Evolutionary conservation across 2,113 vertebrate species (phyloP).

Genomic region (Anhinga rufa): DNA sequence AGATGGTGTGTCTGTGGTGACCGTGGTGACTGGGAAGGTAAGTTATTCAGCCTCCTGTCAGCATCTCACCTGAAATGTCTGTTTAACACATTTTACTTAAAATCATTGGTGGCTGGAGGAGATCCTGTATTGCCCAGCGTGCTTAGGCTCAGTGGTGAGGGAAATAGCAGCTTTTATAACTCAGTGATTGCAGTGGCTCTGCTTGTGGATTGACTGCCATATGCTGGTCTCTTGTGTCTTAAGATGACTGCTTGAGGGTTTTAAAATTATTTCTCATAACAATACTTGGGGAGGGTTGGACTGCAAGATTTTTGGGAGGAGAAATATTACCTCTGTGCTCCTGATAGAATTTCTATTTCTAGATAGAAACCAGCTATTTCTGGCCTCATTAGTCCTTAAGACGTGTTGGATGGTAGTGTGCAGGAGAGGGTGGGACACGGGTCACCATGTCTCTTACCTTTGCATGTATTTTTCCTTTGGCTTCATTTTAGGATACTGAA

Average conservation of each 20-base stretch:
- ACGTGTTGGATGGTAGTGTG: background rate
- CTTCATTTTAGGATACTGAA: conserved; percentile 75
- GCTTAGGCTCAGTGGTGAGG: background rate
- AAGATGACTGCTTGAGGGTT: background rate
- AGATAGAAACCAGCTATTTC: background rate
- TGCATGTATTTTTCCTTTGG: background rate
- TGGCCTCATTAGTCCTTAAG: background rate
- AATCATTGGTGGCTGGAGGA: background rate
- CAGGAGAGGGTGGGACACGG: background rate
- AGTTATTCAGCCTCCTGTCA: conserved; percentile 12
- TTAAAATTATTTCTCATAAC: background rate
- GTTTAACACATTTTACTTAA: background rate
- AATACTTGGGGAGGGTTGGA: background rate
- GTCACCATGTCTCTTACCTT: background rate
- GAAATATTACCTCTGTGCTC: background rate
- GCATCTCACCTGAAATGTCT: background rate
- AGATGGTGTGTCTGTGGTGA: conserved; percentile 77
- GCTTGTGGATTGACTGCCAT: background rate
- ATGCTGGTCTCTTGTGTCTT: background rate
- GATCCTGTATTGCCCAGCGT: rapidly evolving
- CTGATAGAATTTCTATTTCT: background rate
- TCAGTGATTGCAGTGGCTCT: rapidly evolving
- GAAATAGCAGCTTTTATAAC: background rate
- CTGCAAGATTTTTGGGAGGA: background rate
- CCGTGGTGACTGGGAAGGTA: conserved; percentile 75